Conservation (phyloP, 2,888 invertebrate genomes). For the Conchocele bisecta region DNA sequence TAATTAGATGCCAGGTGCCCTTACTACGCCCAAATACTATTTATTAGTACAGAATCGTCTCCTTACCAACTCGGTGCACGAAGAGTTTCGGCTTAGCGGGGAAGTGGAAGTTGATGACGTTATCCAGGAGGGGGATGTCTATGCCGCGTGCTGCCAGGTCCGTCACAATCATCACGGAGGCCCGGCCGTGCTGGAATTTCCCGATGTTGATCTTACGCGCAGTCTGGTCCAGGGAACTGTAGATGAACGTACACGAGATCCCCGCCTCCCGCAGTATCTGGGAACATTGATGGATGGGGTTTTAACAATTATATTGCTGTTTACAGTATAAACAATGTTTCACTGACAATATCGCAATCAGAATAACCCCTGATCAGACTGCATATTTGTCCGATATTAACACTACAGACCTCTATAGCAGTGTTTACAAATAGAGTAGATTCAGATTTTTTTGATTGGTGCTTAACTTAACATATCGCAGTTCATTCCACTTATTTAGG, state of each 20-base stretch:
- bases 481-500: too few relatives aligned
- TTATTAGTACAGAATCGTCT: not conserved
- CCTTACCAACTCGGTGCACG: constrained; percentile 97
- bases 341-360: too few relatives aligned
- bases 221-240: constrained; percentile 96
- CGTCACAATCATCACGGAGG: constrained; percentile 94
- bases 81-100: constrained; percentile 98
- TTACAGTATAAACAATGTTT: too few relatives aligned
- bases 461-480: too few relatives aligned
- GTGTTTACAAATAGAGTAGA: too few relatives aligned
- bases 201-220: constrained; percentile 97
- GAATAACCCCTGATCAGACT: too few relatives aligned
- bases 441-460: too few relatives aligned
- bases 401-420: too few relatives aligned
- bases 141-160: constrained; percentile 99
- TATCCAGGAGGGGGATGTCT: constrained; percentile 97
- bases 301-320: too few relatives aligned
- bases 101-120: constrained; percentile 98
- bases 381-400: too few relatives aligned
- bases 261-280: constrained; percentile 86
- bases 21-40: not conserved
- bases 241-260: constrained; percentile 94
- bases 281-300: too few relatives aligned
- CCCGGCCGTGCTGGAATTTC: constrained; percentile 87
- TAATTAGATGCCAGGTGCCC: too few relatives aligned